These are phyloP conservation scores for Agelas oroides DNA, from an alignment of 37 sponge, comb jelly and placozoan genomes.

Conservation along the genomic window DNA sequence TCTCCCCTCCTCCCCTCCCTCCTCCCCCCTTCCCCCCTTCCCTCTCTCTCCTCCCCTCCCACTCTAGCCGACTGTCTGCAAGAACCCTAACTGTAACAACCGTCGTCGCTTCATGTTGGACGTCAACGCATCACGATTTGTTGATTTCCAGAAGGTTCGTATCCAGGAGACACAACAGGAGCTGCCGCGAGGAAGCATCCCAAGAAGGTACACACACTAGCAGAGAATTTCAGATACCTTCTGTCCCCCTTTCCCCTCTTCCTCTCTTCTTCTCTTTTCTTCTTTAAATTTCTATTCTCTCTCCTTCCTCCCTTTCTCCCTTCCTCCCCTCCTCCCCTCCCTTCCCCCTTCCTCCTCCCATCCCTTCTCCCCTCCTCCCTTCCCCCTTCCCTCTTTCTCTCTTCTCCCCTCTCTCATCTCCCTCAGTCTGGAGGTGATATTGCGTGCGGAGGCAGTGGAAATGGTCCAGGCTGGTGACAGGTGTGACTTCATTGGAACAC, in stretches of 20 bases:
- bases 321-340: not conserved
- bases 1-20: no score
- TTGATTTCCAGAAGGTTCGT: conserved; percentile 99
- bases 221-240: not conserved
- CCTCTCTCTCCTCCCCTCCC: not conserved
- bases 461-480: conserved; percentile 96
- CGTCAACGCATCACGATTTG: conserved; percentile 85
- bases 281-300: not conserved
- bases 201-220: conserved; percentile 75
- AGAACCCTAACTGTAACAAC: conserved; percentile 92
- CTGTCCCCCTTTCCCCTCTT: not conserved
- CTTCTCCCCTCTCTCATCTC: not conserved
- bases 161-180: conserved; percentile 98
- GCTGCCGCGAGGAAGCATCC: conserved; percentile 95
- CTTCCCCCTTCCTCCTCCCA: not conserved
- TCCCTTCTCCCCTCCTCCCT: not conserved
- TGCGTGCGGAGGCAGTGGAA: conserved; percentile 95
- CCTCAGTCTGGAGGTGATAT: conserved; percentile 88
- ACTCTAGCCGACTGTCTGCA: conserved; percentile 89
- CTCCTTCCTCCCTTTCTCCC: not conserved
- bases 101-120: conserved; percentile 90
- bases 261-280: not conserved
- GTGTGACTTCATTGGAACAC: conserved; percentile 98
- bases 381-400: not conserved
- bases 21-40: no score